Evolutionary conservation across 2,888 invertebrate species (phyloP), one percentile per base, ranked within the genome.

Genomic region (Resseliella maxima): DNA sequence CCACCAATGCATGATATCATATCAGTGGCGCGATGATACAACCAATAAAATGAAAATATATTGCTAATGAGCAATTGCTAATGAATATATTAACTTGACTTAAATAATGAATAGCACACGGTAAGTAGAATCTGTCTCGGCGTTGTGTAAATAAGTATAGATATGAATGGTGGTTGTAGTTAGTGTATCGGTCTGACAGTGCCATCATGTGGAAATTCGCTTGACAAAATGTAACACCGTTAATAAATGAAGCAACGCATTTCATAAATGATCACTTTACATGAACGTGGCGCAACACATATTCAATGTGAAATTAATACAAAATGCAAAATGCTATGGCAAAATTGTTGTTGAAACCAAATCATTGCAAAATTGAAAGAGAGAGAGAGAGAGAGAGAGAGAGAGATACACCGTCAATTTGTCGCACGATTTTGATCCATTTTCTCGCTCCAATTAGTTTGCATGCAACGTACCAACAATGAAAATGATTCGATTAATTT

Each of bases 31-130:
- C 72, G n/a, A 31, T 72, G 72, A 72, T 35, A 72, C 35, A 15
- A n/a, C 72, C 72, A 31, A 72, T 72, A 72, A 72, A 72, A 72
- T 72, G 72, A 72, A 72, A 72, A 72, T 35, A 72, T 72, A 72
- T 72, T 72, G 72, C 72, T 72, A 72, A 72, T 72, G 72, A 72
- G 72, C 72, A 31, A 31, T 72, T 72, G 72, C 72, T 72, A 72
- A 72, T 72, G 72, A 72, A 72, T 72, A 72, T 72, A 72, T 72
- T 72, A 72, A 72, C 72, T 59, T 72, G 72, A 72, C 31, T 72
- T 72, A 72, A 72, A 72, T 72, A 31, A 72, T 72, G 72, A 72
- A 72, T 72, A 15, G 72, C 59, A 59, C 24, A 59, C 24, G 24
- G 24, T 6, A 50, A 10, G 21, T 21, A 8, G 6, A 41, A n/a